Base-by-base conservation (phyloP, 2,888 invertebrate species). In the Scaptomyza flava region DNA sequence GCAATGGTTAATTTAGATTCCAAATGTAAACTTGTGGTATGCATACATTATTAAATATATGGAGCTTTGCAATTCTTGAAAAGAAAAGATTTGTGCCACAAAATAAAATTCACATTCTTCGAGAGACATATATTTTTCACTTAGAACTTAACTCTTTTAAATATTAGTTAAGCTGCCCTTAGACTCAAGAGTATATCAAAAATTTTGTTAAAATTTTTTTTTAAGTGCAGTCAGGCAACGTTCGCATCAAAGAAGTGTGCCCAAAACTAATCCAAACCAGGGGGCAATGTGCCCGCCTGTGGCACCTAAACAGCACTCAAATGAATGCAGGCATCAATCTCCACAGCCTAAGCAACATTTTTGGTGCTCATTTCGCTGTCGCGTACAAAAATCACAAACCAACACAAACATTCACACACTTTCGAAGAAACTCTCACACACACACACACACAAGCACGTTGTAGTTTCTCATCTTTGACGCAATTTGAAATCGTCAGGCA, bases 271-370 rank as follows among this genome's bases (percentile, higher is more conserved):
- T 11, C 48, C 48, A 14, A 17, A 17, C 47, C 42, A 43, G 30
- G 34, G 27, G 56, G 41, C 57, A 47, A 34, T 77, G 54, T 59
- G 63, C 46, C 54, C 59, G 58, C 60, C 68, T 31, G 52, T 64
- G 63, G 67, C 72, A 64, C 72, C 79, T 79, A 61, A 60, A 27
- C 36, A 57, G 58, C 72, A 60, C 63, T 79, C 68, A 81, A 78
- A 78, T 74, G 85, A 64, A 66, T 77, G 65, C 81, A 53, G 62
- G 71, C 87, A 83, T 83, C 87, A 87, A 85, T 82, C 82, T 74
- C 70, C 46, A 5, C 41, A 48, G 72, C 67, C 81, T 71, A 72
- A 79, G 79, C 77, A 76, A 87, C 84, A 83, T 83, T 79, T 79
- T 79, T 61, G 74, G 63, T 61, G 67, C 82, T 72, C 80, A 79